These are phyloP conservation scores for Hycleus phaleratus DNA, from an alignment of 1,140 invertebrate species.

Conservation along the genomic window DNA sequence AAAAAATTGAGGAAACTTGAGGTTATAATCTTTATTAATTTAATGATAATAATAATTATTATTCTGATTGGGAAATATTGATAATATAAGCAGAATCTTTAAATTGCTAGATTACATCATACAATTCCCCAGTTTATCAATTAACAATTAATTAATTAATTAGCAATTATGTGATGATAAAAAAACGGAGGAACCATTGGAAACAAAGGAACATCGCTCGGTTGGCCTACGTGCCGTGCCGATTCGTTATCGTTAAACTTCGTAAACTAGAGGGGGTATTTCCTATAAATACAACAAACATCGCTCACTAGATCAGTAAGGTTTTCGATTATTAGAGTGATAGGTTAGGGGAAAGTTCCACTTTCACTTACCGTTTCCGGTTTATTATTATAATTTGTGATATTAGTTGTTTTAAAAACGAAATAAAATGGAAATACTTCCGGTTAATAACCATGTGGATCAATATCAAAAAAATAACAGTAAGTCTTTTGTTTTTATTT, in stretches of 20 bases:
- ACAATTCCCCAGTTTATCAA: conserved; percentile 3
- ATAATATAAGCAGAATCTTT: not conserved
- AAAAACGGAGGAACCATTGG: not conserved
- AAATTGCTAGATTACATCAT: not conserved
- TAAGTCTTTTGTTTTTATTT: conserved; percentile 11
- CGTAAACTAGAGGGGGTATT: not conserved
- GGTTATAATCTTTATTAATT: no score
- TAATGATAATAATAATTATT: no score
- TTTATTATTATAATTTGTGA: conserved; percentile 22
- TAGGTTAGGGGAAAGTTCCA: not conserved
- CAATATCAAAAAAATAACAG: conserved; percentile 25
- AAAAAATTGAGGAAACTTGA: no score
- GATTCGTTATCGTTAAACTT: not conserved
- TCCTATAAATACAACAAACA: not conserved
- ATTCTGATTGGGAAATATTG: no score
- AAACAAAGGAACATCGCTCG: conserved; percentile 13
- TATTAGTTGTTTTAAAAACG: conserved; percentile 20
- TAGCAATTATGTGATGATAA: not conserved
- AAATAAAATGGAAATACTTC: conserved; percentile 30
- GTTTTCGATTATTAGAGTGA: no score
- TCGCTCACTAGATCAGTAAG: no score
- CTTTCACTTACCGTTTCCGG: not conserved
- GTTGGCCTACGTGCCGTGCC: conserved; percentile 1
- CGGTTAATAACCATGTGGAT: conserved; percentile 19
- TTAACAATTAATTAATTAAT: not conserved